phyloP scores from a whole-genome alignment of 2,888 invertebrate species.

The Melinopterus prodromus region DNA sequence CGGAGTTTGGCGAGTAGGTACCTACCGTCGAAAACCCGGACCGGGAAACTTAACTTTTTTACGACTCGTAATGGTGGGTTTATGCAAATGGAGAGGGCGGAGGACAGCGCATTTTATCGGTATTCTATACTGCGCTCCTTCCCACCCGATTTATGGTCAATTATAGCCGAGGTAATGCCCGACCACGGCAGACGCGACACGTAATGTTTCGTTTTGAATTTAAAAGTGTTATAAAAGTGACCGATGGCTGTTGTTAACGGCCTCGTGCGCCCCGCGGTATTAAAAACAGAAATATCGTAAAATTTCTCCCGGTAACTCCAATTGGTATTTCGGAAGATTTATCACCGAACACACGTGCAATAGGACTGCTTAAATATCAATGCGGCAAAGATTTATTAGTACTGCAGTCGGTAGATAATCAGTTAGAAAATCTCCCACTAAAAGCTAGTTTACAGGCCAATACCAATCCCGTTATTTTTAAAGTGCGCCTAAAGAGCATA shows the following conservation, averaged over 20 bases:
- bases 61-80: neutral
- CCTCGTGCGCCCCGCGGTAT: neutral
- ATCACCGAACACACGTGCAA: neutral
- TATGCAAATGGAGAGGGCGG: neutral
- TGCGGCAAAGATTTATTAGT: too few species aligned
- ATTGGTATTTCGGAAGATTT: neutral
- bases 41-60: neutral
- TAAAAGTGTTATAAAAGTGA: slow-evolving; percentile 4
- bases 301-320: neutral
- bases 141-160: neutral
- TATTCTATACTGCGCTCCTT: neutral
- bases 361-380: too few species aligned
- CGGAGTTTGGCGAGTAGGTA: neutral
- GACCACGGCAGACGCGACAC: neutral
- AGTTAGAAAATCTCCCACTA: too few species aligned
- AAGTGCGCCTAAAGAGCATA: too few species aligned
- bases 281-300: neutral
- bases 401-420: too few species aligned
- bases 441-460: too few species aligned
- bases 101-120: neutral
- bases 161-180: neutral
- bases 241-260: neutral
- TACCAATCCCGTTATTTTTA: too few species aligned
- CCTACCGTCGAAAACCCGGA: neutral
- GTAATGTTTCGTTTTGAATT: neutral